Conservation (phyloP, 1,140 invertebrate genomes). For the Vanessa atalanta region DNA sequence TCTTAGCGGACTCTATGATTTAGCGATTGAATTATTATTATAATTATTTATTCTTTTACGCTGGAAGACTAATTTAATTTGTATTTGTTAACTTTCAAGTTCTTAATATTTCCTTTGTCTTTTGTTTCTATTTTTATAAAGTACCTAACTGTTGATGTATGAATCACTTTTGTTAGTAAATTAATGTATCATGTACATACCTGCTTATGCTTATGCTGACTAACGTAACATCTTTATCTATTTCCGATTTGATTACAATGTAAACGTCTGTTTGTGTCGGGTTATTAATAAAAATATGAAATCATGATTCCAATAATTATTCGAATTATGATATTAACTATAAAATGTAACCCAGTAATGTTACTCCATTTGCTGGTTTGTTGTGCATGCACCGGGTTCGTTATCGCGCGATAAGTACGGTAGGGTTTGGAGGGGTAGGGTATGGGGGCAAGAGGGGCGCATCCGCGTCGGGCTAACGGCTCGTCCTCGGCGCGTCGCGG, state of each 20-base stretch:
- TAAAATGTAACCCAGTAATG: constrained; percentile 17
- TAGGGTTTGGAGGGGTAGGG: constrained; percentile 40
- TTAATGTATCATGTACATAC: background rate
- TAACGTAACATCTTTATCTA: constrained; percentile 2
- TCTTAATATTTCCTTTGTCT: background rate
- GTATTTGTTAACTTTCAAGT: background rate
- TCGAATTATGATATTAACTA: background rate
- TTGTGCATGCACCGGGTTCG: constrained; percentile 52
- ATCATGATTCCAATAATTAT: background rate
- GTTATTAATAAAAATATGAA: background rate
- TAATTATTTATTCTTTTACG: constrained; percentile 27
- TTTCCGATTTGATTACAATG: background rate
- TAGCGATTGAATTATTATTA: constrained; percentile 16
- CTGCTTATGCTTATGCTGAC: background rate
- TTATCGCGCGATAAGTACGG: constrained; percentile 60
- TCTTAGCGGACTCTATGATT: constrained; percentile 59
- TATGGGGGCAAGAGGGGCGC: constrained; percentile 47
- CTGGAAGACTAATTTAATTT: background rate
- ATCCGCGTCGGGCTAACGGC: constrained; percentile 76
- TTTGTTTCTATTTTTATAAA: constrained; percentile 19
- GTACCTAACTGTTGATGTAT: constrained; percentile 15
- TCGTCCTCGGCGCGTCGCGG: constrained; percentile 70
- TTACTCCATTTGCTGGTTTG: constrained; percentile 44
- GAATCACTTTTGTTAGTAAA: constrained; percentile 12
- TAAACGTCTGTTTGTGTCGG: too few relatives aligned